These are phyloP conservation scores for Polietes domitor DNA, from an alignment of 2,888 invertebrate species.

Conservation along the genomic window DNA sequence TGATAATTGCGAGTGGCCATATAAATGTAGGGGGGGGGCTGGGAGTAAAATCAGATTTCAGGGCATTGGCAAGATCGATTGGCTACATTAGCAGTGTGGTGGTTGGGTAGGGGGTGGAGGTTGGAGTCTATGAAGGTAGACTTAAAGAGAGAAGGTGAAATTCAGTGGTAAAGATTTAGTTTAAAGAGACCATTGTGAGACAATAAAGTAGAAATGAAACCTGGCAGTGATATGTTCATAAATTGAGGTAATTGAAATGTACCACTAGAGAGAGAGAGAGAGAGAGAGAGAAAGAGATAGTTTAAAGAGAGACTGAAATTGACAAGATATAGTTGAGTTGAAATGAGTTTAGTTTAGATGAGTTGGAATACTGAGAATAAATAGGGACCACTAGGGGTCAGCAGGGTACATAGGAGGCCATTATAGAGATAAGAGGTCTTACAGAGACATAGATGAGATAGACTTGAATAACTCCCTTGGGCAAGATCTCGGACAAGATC, in stretches of 20 bases:
- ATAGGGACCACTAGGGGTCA: neutral
- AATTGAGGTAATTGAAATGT: conserved; percentile 3
- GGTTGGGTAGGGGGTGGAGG: conserved; percentile 3
- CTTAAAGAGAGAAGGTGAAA: conserved; percentile 10
- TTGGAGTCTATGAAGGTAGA: conserved; percentile 20
- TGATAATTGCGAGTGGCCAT: conserved; percentile 32
- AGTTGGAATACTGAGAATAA: neutral
- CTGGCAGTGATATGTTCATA: neutral
- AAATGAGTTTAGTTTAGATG: neutral
- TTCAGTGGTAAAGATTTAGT: neutral
- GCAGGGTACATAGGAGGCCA: neutral
- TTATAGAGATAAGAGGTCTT: neutral
- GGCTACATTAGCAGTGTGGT: conserved; percentile 38
- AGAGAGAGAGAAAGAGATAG: no score
- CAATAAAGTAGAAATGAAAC: neutral
- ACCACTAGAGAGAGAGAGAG: conserved; percentile 36
- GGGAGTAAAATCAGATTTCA: conserved; percentile 55
- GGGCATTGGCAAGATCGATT: conserved; percentile 64
- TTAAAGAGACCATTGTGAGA: conserved; percentile 17
- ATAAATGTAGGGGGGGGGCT: neutral
- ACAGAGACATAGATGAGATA: neutral
- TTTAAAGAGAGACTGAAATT: conserved; percentile 7
- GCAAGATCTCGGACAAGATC: conserved; percentile 43
- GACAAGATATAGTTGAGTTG: neutral
- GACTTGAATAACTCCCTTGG: conserved; percentile 25